Evolutionary conservation across 2,113 vertebrate genomes (phyloP).

Genomic region (Festucalex cinctus): DNA sequence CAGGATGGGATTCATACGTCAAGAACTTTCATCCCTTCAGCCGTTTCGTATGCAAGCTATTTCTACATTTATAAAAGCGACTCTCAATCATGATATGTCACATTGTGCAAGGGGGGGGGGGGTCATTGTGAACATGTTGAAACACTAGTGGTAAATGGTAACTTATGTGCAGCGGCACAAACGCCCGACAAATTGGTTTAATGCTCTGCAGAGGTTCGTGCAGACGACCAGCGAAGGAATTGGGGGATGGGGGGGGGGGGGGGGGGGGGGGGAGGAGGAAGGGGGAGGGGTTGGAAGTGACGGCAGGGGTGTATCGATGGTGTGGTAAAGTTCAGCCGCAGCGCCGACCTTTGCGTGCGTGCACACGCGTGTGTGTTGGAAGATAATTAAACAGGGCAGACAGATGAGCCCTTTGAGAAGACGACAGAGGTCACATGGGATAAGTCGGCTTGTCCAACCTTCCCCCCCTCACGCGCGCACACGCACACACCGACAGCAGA

Average conservation of each 20-base stretch:
- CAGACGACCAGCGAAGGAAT: constrained; percentile 10
- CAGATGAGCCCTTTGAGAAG: constrained; percentile 52
- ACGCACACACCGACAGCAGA: constrained; percentile 19
- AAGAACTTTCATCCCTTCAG: background rate
- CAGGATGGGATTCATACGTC: background rate
- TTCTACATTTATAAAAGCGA: too few species aligned
- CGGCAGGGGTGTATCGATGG: constrained; percentile 9
- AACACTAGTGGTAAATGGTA: background rate
- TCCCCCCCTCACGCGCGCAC: background rate
- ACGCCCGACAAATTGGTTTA: constrained; percentile 16
- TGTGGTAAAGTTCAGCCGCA: constrained; percentile 43
- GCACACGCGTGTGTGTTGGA: constrained; percentile 13
- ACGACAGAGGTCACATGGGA: constrained; percentile 38
- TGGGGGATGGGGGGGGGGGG: constrained; percentile 1
- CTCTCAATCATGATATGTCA: background rate
- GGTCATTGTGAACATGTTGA: background rate
- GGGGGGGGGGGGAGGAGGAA: constrained; percentile 2
- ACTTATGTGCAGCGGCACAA: background rate
- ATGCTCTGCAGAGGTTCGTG: constrained; percentile 32
- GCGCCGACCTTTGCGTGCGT: constrained; percentile 39
- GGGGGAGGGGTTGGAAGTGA: background rate
- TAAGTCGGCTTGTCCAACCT: constrained; percentile 26
- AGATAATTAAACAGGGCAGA: constrained; percentile 67
- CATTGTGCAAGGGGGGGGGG: background rate
- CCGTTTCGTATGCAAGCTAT: background rate